Base-by-base conservation (phyloP, 2,113 vertebrate species). In the Sminthopsis crassicaudata region DNA sequence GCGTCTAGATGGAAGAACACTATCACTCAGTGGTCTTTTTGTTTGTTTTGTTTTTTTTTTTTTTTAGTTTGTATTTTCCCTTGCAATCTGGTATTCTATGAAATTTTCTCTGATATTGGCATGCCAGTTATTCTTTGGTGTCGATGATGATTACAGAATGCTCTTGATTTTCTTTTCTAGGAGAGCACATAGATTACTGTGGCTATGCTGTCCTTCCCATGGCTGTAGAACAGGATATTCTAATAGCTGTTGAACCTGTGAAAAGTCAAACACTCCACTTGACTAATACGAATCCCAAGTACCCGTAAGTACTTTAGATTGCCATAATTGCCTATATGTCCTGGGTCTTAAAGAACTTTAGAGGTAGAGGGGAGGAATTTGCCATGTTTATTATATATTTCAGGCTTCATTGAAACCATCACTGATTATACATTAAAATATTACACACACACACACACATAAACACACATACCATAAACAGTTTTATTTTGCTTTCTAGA, bases 141-240 rank as follows among this genome's bases (percentile, higher is more conserved):
- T n/a, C 60, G 92, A 42, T 8, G 84, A 23, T 91, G 88, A 90
- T 48, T 95, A 24, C 23, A 93, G 92, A 96, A 30, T 89, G 42
- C 55, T 96, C 48, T 97, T 51, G 95, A 60, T 96, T 93, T 91
- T 92, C 57, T 97, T 96, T 97, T 93, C 51, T 95, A 99, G 99
- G 99, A 92, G 99, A 99, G 96, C 99, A 99, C 96, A 99, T 99
- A 94, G 99, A 99, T 98, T 99, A 99, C 96, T 99, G 99, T 96
- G 99, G 99, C 2, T 99, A 99, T 94, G 99, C 99, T 95, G 99
- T 99, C 91, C 99, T 99, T 94, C 99, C 99, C 0, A 99, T 99
- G 99, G 99, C 99, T 76, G 98, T 99, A 96, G 99, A 99, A 94
- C 99, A 99, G 98, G 99, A 98, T 95, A 99, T 99, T 95, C 97